Evolutionary conservation across 2,797 vertebrate species (phyloP).

Genomic region (Philypnodon macrostomus): DNA sequence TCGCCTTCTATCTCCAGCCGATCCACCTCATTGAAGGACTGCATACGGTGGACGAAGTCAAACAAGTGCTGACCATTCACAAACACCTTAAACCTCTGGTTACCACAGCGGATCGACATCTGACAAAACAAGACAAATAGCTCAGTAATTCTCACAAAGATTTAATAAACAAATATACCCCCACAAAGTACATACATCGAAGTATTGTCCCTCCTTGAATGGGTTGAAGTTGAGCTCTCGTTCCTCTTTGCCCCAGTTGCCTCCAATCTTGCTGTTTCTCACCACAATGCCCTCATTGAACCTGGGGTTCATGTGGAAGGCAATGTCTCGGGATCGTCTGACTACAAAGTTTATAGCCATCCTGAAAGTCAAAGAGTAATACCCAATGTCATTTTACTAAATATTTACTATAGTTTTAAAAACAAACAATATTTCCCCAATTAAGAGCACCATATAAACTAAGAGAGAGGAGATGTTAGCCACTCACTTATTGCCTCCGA

Average conservation of each 20-base stretch:
- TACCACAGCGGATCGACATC: slow-evolving; percentile 83
- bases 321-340: slow-evolving; percentile 60
- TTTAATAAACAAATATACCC: no score
- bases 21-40: slow-evolving; percentile 70
- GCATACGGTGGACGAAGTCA: slow-evolving; percentile 74
- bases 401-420: no score
- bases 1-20: slow-evolving; percentile 77
- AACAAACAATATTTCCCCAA: no score
- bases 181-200: slow-evolving; percentile 82
- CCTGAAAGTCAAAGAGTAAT: slow-evolving; percentile 53
- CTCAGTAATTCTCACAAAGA: no score
- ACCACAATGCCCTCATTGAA: slow-evolving; percentile 63
- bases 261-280: slow-evolving; percentile 77
- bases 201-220: slow-evolving; percentile 81
- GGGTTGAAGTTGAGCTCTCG: slow-evolving; percentile 69
- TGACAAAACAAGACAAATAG: slow-evolving; percentile 29
- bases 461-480: not conserved
- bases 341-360: slow-evolving; percentile 76
- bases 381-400: not conserved
- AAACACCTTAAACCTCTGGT: slow-evolving; percentile 79
- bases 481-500: slow-evolving; percentile 51
- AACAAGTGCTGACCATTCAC: slow-evolving; percentile 81
- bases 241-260: slow-evolving; percentile 81
- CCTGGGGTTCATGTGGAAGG: slow-evolving; percentile 80
- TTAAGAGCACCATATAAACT: no score